Evolutionary conservation across 2,888 invertebrate species (phyloP), one percentile per base, ranked within the genome.

Genomic region (Brachyopa scutellaris): DNA sequence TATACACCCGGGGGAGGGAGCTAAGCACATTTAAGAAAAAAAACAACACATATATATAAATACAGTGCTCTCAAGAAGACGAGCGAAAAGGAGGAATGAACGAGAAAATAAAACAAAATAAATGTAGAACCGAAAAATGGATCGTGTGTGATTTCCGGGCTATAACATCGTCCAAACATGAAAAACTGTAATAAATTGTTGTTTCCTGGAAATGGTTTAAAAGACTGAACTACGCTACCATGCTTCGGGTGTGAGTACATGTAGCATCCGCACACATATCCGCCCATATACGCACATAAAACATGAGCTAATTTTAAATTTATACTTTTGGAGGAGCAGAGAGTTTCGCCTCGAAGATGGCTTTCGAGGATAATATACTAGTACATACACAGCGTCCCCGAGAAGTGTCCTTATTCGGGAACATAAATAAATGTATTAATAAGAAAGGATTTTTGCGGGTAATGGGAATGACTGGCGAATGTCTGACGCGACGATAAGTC

Each of bases 101-200:
- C 9, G 17, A 23, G 17, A 42, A 61, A 49, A 47, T 17, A 53
- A 55, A 29, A 47, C 2, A 36, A 15, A 4, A 64, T 45, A 47
- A 55, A 55, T 36, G 53, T 40, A 17, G n/a, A 21, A 31, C 42
- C 55, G 29, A 57, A 66, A 74, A 55, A 62, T 55, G 66, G 55
- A 74, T 74, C 64, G 57, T 47, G 49, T 74, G 74, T 66, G 74
- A 74, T 74, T 74, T 74, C 57, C 74, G 64, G 74, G 38, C 64
- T 49, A 49, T 57, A 74, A 49, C 74, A 64, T 55, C 66, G 53
- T 49, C 66, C 74, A 42, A 66, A 74, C 74, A 74, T 74, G 66
- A 66, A 57, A 57, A 74, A 74, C 64, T 66, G 66, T 74, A 55
- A 74, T 74, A 66, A 74, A 57, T 74, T 74, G 74, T 66, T 55